These are phyloP conservation scores for Maniola jurtina DNA, from an alignment of 1,140 invertebrate genomes.

Conservation along the genomic window DNA sequence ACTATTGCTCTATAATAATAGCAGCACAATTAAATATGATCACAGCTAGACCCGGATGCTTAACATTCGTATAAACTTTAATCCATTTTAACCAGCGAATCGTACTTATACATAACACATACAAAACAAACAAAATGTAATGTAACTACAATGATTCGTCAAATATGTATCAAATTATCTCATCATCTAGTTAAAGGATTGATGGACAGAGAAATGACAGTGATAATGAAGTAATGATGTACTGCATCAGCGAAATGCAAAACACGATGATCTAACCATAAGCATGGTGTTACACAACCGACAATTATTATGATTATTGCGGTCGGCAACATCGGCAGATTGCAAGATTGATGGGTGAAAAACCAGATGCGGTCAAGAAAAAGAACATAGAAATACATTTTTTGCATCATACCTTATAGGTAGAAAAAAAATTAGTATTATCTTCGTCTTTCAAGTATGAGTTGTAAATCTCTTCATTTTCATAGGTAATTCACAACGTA, in stretches of 20 bases:
- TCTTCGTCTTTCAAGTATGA: too few species aligned
- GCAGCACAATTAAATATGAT: too few species aligned
- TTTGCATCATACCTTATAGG: too few species aligned
- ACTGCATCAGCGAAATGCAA: constrained; percentile 47
- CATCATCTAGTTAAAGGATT: constrained; percentile 45
- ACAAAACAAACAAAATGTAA: constrained; percentile 13
- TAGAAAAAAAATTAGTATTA: not conserved
- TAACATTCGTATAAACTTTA: not conserved
- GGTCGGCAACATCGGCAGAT: constrained; percentile 44
- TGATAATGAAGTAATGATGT: constrained; percentile 43
- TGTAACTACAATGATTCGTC: constrained; percentile 40
- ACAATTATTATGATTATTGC: constrained; percentile 55
- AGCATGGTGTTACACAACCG: constrained; percentile 45
- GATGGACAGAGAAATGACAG: constrained; percentile 43
- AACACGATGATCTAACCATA: constrained; percentile 49
- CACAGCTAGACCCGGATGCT: too few species aligned
- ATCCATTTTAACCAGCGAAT: not conserved
- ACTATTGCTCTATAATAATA: too few species aligned
- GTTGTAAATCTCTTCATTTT: too few species aligned
- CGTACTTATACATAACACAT: constrained; percentile 16
- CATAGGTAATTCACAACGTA: too few species aligned
- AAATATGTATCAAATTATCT: constrained; percentile 45
- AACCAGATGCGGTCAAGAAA: constrained; percentile 18
- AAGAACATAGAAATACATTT: not conserved
- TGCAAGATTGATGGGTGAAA: constrained; percentile 37